Percentiles rank a stretch among this genome's conserved stretches.
Conservation (phyloP, 2,797 vertebrate species). For the Arctocebus calabarensis region DNA sequence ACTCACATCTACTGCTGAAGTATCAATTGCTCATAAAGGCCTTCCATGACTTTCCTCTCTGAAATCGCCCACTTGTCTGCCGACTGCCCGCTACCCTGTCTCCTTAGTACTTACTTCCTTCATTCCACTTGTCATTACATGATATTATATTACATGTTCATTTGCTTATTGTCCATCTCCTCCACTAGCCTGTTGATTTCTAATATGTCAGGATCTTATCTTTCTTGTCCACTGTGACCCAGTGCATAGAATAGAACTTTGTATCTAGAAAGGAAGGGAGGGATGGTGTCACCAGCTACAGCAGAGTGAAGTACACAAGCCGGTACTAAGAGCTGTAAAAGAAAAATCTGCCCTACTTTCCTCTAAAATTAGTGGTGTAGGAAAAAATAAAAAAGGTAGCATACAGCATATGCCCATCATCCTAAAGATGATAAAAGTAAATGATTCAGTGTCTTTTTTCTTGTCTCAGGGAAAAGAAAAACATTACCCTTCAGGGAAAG, state of each 20-base stretch:
- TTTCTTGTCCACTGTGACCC: neutral
- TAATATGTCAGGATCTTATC: neutral
- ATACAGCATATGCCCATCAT: neutral
- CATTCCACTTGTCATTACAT: neutral
- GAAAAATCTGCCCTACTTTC: neutral
- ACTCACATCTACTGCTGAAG: neutral
- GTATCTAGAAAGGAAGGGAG: neutral
- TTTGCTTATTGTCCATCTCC: neutral
- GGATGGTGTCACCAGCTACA: neutral
- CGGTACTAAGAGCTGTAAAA: neutral
- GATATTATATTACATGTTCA: neutral
- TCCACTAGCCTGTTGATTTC: neutral
- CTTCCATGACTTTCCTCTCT: neutral
- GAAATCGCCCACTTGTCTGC: neutral
- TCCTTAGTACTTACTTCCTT: conserved; percentile 40
- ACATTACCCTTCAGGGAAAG: neutral
- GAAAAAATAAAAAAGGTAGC: conserved; percentile 1
- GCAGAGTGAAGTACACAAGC: neutral
- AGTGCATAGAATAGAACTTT: neutral
- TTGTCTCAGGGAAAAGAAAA: neutral
- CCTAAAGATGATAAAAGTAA: neutral
- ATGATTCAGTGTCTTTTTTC: neutral
- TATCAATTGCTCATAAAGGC: neutral
- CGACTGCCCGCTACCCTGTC: neutral
- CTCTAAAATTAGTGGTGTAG: neutral